Percentiles rank a stretch among this genome's conserved stretches.
Conservation (phyloP, 2,888 invertebrate genomes). For the Tachystola acroxantha region DNA sequence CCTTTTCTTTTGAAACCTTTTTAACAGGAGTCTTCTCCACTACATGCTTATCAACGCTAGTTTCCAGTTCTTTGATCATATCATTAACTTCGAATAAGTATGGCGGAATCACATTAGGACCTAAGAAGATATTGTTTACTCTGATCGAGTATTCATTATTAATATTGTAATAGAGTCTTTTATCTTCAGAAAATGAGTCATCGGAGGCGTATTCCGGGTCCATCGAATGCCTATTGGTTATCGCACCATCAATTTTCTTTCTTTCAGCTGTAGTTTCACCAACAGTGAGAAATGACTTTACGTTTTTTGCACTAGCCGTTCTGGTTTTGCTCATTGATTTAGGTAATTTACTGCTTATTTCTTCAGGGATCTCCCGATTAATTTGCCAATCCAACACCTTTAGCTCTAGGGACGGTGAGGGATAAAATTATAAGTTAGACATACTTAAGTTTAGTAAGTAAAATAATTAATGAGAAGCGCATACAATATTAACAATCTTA, state of each 20-base stretch:
- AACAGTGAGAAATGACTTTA: no score
- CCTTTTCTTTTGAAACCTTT: slow-evolving; percentile 32
- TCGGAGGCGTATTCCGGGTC: slow-evolving; percentile 18
- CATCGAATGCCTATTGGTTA: slow-evolving; percentile 14
- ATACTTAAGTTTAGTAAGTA: no score
- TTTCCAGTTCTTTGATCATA: slow-evolving; percentile 37
- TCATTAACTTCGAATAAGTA: slow-evolving; percentile 49
- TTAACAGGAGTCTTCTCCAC: slow-evolving; percentile 28
- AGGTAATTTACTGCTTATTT: slow-evolving; percentile 7
- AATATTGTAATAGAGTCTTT: slow-evolving; percentile 26
- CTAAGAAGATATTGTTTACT: slow-evolving; percentile 30
- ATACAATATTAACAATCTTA: no score
- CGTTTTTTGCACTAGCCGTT: slow-evolving; percentile 22
- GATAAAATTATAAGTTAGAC: no score
- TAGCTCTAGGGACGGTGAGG: no score
- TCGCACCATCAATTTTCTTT: slow-evolving; percentile 23
- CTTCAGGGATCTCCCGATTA: slow-evolving; percentile 20
- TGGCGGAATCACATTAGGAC: slow-evolving; percentile 17
- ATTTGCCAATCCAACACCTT: slow-evolving; percentile 45
- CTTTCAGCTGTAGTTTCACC: no score
- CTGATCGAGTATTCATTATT: slow-evolving; percentile 32
- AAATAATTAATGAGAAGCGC: no score
- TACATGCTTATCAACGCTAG: slow-evolving; percentile 39
- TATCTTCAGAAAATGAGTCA: slow-evolving; percentile 27
- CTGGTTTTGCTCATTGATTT: slow-evolving; percentile 31